These are phyloP conservation scores for Tricholaema leucomelas DNA, from an alignment of 2,113 vertebrate species.

Conservation along the genomic window DNA sequence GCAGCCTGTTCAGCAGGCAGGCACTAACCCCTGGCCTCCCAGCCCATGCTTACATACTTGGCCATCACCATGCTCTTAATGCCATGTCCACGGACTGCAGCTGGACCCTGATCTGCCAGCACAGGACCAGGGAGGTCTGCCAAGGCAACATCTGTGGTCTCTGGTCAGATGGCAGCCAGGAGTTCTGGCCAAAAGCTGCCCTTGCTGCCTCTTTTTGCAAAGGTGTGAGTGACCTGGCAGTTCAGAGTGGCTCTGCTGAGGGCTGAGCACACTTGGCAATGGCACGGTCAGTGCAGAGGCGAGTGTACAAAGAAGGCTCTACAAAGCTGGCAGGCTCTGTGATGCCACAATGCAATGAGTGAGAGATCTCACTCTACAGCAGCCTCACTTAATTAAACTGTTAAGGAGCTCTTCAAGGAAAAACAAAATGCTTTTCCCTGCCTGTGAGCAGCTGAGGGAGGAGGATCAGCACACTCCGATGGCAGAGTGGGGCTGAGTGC, in stretches of 20 bases:
- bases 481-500: neutral
- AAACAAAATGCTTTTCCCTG: neutral
- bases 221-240: neutral
- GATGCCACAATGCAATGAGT: neutral
- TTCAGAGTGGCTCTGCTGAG: neutral
- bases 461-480: neutral
- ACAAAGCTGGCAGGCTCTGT: neutral
- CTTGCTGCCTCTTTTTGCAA: neutral
- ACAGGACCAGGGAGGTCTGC: neutral
- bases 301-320: neutral
- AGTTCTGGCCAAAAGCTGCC: neutral
- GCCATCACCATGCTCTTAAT: accelerated
- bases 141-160: neutral
- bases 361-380: neutral
- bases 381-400: neutral
- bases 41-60: neutral
- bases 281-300: neutral
- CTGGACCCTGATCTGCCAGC: accelerated
- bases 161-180: neutral
- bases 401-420: neutral
- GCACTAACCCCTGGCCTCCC: neutral
- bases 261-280: accelerated
- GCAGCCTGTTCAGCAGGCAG: neutral
- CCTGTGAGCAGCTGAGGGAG: neutral
- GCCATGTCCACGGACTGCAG: neutral